Percentiles rank a stretch among this genome's conserved stretches.
Evolutionary conservation across 1,140 invertebrate genomes (phyloP).

Genomic region (Babylonia areolata): DNA sequence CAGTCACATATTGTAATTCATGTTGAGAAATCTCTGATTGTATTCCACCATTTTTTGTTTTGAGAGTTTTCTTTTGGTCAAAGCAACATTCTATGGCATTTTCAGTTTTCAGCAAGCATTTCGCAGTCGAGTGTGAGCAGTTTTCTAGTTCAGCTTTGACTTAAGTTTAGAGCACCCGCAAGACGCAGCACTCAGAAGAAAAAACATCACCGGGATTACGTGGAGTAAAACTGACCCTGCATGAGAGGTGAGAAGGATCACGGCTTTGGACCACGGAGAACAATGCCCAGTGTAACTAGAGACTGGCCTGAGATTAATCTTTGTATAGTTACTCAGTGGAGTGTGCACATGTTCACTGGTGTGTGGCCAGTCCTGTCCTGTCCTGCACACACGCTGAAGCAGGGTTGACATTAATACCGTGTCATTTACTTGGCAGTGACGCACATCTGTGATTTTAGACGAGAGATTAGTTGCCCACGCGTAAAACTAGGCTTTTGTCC

Average conservation of each 20-base stretch:
- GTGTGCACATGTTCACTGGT: neutral
- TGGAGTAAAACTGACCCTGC: neutral
- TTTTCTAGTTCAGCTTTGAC: no score
- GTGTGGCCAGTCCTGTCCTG: neutral
- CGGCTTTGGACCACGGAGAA: neutral
- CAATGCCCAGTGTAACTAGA: neutral
- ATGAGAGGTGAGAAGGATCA: slow-evolving; percentile 1
- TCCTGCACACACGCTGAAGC: neutral
- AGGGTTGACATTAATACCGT: neutral
- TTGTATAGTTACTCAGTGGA: neutral
- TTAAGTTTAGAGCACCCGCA: no score
- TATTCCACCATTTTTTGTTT: no score
- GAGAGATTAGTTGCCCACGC: neutral
- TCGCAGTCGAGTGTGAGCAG: no score
- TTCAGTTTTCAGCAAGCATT: no score
- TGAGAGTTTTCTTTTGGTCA: no score
- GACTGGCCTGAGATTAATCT: neutral
- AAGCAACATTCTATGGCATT: no score
- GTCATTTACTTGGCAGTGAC: slow-evolving; percentile 22
- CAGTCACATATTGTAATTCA: no score
- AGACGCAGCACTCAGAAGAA: neutral
- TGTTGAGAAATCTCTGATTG: no score
- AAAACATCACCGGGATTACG: neutral
- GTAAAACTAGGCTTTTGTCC: slow-evolving; percentile 16
- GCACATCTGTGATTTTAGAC: slow-evolving; percentile 8